Evolutionary conservation across 2,113 vertebrate genomes (phyloP).

Genomic region (Rattus norvegicus): DNA sequence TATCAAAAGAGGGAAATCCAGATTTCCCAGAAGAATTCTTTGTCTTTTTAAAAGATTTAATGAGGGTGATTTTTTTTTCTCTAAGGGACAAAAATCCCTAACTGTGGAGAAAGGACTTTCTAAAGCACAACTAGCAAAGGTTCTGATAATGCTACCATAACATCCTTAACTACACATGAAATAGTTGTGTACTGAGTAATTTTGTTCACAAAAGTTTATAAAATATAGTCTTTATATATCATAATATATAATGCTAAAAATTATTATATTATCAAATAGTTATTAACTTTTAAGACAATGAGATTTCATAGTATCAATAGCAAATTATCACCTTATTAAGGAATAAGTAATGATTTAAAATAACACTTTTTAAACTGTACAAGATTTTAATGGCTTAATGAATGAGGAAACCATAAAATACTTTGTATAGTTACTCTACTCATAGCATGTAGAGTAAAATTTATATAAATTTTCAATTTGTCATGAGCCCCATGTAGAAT

Average conservation of each 20-base stretch:
- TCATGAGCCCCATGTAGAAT: neutral
- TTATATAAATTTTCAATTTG: conserved; percentile 1
- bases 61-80: neutral
- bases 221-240: neutral
- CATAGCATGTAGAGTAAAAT: neutral
- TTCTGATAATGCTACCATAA: neutral
- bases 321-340: neutral
- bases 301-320: neutral
- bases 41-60: neutral
- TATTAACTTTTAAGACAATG: neutral
- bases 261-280: neutral
- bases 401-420: neutral
- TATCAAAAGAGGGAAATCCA: neutral
- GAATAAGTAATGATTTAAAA: neutral
- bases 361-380: neutral
- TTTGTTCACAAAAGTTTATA: neutral
- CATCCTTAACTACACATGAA: neutral
- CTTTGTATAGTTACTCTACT: neutral
- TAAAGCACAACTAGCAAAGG: no score
- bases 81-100: neutral
- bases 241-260: neutral
- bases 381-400: neutral
- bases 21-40: neutral
- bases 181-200: neutral
- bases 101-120: neutral